These are phyloP conservation scores for Nematostella vectensis DNA, from an alignment of 92 coral and sea anemone species.

Conservation along the genomic window DNA sequence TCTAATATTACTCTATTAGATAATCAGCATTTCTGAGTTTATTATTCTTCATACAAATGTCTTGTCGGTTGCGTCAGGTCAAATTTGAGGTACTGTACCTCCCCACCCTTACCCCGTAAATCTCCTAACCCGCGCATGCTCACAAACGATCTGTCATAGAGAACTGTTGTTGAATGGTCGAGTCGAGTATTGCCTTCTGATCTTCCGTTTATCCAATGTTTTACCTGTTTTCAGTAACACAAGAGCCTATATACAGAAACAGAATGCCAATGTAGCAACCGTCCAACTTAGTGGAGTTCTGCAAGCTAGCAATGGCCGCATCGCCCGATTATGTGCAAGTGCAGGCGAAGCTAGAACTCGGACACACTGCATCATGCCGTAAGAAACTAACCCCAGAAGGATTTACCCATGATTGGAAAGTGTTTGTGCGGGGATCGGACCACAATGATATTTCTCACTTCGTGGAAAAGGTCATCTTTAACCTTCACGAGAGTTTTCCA, in stretches of 20 bases:
- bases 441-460: conserved; percentile 89
- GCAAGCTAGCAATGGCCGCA: conserved; percentile 18
- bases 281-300: background rate
- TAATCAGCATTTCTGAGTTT: too few species aligned
- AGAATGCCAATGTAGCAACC: conserved; percentile 3
- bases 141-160: background rate
- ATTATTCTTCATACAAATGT: too few species aligned
- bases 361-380: conserved; percentile 93
- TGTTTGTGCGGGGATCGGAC: conserved; percentile 92
- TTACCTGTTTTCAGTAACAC: conserved; percentile 23
- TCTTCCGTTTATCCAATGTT: conserved; percentile 17
- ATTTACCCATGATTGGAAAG: conserved; percentile 90
- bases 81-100: too few species aligned
- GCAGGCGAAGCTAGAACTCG: conserved; percentile 92
- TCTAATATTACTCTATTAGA: too few species aligned
- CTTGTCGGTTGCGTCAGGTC: too few species aligned
- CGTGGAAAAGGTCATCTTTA: conserved; percentile 91
- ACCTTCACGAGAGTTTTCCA: conserved; percentile 90
- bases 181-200: background rate
- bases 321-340: conserved; percentile 41
- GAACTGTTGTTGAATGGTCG: conserved; percentile 9
- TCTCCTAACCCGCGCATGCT: background rate
- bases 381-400: conserved; percentile 77
- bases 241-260: conserved; percentile 12
- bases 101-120: background rate